Evolutionary conservation across 2,113 vertebrate genomes (phyloP), one percentile per base, ranked within the genome.

Genomic region (Melierax canorus): DNA sequence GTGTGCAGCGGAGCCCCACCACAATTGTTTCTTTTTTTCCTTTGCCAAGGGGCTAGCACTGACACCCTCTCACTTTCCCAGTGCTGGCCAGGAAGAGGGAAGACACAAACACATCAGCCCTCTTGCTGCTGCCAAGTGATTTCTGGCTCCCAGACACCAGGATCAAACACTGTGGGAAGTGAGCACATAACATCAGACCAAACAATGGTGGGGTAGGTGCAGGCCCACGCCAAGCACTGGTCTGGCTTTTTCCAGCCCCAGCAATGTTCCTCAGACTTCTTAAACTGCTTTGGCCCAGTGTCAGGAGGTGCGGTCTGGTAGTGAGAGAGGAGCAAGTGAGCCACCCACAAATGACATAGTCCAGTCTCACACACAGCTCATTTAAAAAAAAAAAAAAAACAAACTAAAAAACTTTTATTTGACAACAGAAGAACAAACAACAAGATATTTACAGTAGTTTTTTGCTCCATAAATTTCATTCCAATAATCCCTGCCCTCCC

Each of bases 401-500:
- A 43, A 58, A 7, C 78, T 81, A 79, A 76, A 93, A 81, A 75
- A 41, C 12, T 85, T 98, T 97, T 97, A 98, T 97, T 98, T 94
- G 81, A 91, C 96, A 95, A 91, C 51, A 80, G 81, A 79, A 94
- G 88, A 95, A 75, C 66, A 80, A 96, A 86, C 50, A 63, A 63
- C 53, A 95, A 90, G 3, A 26, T 97, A 98, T 97, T 96, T 97
- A 98, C 97, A 97, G 97, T 96, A 97, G 97, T 77, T 90, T 77
- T 87, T 91, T 90, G 92, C 95, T 94, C 92, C n/a, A 2, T 90
- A 95, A 74, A 48, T 88, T 90, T 81, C 14, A 59, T 46, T 73
- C 92, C 68, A 74, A 36, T 36, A 55, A 58, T 39, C 86, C 62
- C 74, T 79, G 72, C 76, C 50, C 59, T 66, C 73, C 66, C 75